Percentiles rank a stretch among this genome's conserved stretches.
phyloP scores from a whole-genome alignment of 1,140 invertebrate species.

The Andricus grossulariae region DNA sequence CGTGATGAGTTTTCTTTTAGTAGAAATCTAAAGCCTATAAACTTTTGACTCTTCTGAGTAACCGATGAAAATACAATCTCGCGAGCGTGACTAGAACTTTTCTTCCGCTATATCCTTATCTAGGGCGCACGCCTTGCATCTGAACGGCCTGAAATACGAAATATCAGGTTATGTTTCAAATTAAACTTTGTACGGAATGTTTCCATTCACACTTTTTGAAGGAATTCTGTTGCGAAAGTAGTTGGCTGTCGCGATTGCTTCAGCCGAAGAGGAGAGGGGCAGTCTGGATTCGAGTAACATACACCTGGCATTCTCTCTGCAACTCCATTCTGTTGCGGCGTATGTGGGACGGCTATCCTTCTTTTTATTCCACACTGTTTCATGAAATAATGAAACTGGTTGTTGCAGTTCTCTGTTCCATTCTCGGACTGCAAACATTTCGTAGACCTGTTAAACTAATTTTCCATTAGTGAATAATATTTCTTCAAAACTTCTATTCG shows the following conservation, averaged over 20 bases:
- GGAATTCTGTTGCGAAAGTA: constrained; percentile 48
- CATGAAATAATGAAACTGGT: constrained; percentile 51
- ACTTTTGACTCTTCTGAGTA: no score
- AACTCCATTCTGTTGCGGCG: no score
- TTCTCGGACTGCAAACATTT: constrained; percentile 59
- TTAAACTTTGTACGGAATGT: constrained; percentile 62
- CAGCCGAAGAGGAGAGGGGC: no score
- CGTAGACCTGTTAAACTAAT: constrained; percentile 52
- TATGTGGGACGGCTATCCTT: no score
- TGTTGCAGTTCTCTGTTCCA: constrained; percentile 62
- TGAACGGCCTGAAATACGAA: constrained; percentile 50
- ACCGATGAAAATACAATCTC: constrained; percentile 46
- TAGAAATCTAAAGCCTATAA: constrained; percentile 39
- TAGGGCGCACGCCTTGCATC: constrained; percentile 34
- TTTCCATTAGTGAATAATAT: constrained; percentile 52
- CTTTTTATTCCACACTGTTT: constrained; percentile 42
- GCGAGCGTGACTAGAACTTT: constrained; percentile 40
- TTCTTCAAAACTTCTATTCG: constrained; percentile 48
- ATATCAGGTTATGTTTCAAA: constrained; percentile 56
- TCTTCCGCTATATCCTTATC: constrained; percentile 34
- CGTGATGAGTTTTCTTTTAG: constrained; percentile 29
- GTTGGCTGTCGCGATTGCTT: constrained; percentile 41
- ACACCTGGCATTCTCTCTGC: constrained; percentile 44
- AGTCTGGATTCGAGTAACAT: constrained; percentile 48
- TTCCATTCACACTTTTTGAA: no score